A percentile compares a stretch with the other conserved stretches of the same genome.
These are phyloP conservation scores for Trichopoda pennipes DNA, from an alignment of 2,888 invertebrate species.

Conservation along the genomic window DNA sequence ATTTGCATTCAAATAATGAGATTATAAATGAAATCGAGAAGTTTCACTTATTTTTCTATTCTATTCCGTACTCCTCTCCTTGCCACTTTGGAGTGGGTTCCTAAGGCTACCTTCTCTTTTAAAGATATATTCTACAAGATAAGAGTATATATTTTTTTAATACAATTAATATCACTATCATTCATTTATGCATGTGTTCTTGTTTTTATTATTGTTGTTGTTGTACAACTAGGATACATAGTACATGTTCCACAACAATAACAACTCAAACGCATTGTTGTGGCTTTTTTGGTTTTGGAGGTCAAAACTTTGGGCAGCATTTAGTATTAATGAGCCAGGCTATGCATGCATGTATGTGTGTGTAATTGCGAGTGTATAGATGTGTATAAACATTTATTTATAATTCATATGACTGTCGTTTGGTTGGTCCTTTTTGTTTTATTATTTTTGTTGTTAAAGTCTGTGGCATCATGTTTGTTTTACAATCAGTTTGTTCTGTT, in stretches of 20 bases:
- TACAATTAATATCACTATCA: slow-evolving; percentile 5
- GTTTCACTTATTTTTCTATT: too few relatives aligned
- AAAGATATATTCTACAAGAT: not conserved
- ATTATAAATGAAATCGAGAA: too few relatives aligned
- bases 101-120: not conserved
- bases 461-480: slow-evolving; percentile 52
- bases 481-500: slow-evolving; percentile 12
- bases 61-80: too few relatives aligned
- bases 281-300: slow-evolving; percentile 59
- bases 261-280: slow-evolving; percentile 48
- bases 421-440: slow-evolving; percentile 52
- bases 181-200: not conserved
- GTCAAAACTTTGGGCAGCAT: slow-evolving; percentile 58
- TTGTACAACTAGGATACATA: slow-evolving; percentile 11
- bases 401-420: slow-evolving; percentile 30
- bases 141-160: not conserved
- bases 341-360: not conserved
- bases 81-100: not conserved
- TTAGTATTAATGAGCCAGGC: slow-evolving; percentile 22
- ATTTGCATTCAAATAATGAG: too few relatives aligned
- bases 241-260: slow-evolving; percentile 22
- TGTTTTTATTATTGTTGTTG: slow-evolving; percentile 7
- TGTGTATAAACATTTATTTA: not conserved
- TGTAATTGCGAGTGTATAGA: not conserved
- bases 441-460: slow-evolving; percentile 35